Conservation (phyloP, 2,113 vertebrate genomes). For the Channa maculata region DNA sequence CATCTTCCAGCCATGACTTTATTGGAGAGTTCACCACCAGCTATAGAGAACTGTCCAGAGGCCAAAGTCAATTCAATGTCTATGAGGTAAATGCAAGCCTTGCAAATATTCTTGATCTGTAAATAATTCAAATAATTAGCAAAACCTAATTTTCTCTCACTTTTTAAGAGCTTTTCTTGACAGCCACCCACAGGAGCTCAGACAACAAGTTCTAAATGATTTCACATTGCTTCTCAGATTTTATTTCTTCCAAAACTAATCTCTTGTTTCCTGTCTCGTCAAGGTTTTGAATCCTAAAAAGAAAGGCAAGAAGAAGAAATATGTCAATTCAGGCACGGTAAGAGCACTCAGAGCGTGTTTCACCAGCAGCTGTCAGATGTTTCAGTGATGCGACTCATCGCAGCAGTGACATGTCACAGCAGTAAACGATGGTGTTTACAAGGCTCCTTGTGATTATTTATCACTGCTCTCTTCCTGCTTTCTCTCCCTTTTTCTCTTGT, state of each 20-base stretch:
- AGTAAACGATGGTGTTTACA: constrained; percentile 21
- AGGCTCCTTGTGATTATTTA: neutral
- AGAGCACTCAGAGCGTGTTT: constrained; percentile 61
- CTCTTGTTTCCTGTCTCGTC: constrained; percentile 20
- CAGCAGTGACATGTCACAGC: neutral
- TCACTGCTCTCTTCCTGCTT: neutral
- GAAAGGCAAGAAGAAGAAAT: constrained; percentile 99
- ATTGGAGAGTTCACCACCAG: constrained; percentile 98
- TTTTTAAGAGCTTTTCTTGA: neutral
- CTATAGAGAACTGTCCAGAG: constrained; percentile 94
- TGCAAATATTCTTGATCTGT: neutral
- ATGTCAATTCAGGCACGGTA: constrained; percentile 94
- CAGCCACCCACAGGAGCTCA: neutral
- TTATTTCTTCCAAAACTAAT: neutral
- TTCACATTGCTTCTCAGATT: neutral
- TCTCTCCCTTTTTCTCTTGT: neutral
- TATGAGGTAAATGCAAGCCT: constrained; percentile 86
- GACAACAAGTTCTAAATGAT: neutral
- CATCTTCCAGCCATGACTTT: constrained; percentile 90
- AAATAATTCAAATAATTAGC: neutral
- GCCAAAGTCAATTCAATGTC: constrained; percentile 95
- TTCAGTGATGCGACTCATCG: constrained; percentile 5
- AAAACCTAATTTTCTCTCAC: constrained; percentile 1
- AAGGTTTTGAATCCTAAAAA: constrained; percentile 96
- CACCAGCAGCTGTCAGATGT: constrained; percentile 18